Conservation (phyloP, 2,888 invertebrate species). For the Melieria crassipennis region DNA sequence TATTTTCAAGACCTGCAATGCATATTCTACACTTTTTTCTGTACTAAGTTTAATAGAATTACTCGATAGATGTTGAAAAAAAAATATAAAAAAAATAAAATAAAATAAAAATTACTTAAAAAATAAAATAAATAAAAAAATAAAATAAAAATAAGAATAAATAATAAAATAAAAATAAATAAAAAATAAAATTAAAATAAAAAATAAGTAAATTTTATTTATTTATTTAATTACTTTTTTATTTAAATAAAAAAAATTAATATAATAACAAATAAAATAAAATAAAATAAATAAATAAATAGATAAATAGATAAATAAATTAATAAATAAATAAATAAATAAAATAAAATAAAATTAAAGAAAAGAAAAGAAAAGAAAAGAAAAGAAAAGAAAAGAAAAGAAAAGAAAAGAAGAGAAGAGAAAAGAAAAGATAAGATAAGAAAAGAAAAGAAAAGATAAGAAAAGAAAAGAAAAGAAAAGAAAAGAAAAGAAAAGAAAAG, state of each 20-base stretch:
- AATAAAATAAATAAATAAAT: not conserved
- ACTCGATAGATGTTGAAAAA: no score
- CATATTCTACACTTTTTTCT: no score
- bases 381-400: no score
- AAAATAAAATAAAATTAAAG: not conserved
- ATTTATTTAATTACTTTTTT: conserved; percentile 43
- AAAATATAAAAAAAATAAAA: not conserved
- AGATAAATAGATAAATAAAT: conserved; percentile 3
- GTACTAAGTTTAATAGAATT: no score
- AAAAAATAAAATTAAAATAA: conserved; percentile 19
- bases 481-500: no score
- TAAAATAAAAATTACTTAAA: not conserved
- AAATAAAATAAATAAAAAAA: conserved; percentile 18
- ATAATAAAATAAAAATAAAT: conserved; percentile 12
- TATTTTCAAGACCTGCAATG: no score
- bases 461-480: no score
- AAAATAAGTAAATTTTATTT: conserved; percentile 36
- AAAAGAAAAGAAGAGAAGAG: no score
- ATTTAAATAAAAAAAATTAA: conserved; percentile 33
- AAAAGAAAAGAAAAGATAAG: no score
- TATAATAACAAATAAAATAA: conserved; percentile 38
- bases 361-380: no score
- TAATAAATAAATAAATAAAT: conserved; percentile 1
- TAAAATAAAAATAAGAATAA: conserved; percentile 12
- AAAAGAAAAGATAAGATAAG: no score